A percentile compares a stretch with the other conserved stretches of the same genome.
phyloP scores from a whole-genome alignment of 2,113 vertebrate species.

The Sturnira hondurensis region DNA sequence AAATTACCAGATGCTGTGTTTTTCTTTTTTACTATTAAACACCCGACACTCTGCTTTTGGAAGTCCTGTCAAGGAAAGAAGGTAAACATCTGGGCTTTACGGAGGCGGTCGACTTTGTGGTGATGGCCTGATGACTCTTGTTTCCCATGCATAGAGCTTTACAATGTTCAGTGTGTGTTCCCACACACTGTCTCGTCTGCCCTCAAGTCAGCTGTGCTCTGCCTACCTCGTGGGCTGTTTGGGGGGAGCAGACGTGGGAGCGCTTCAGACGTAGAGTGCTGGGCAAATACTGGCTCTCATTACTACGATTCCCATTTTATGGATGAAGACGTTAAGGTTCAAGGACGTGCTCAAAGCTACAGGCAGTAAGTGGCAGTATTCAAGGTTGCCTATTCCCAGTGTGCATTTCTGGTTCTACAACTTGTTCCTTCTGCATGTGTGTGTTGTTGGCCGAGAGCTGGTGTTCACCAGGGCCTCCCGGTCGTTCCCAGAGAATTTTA shows the following conservation, averaged over 20 bases:
- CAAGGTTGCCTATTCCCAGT: neutral
- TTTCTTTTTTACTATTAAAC: constrained; percentile 70
- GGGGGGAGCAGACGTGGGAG: neutral
- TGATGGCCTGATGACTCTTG: neutral
- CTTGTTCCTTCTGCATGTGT: neutral
- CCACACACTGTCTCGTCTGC: neutral
- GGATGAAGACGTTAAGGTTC: neutral
- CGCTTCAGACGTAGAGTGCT: neutral
- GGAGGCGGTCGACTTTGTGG: constrained; percentile 9
- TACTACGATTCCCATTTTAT: neutral
- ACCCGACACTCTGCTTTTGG: constrained; percentile 58
- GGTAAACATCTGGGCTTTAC: constrained; percentile 60
- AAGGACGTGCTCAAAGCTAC: neutral
- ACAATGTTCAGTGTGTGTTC: neutral
- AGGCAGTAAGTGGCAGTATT: neutral
- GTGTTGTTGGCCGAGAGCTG: neutral
- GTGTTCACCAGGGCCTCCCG: neutral
- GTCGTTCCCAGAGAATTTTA: neutral
- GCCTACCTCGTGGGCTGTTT: constrained; percentile 11
- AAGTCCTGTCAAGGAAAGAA: constrained; percentile 62
- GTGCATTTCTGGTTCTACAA: neutral
- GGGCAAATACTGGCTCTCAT: neutral
- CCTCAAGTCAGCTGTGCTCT: neutral
- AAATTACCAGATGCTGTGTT: constrained; percentile 66
- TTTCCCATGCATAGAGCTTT: neutral